phyloP scores from a whole-genome alignment of 2,797 vertebrate genomes.

The Echiichthys vipera region DNA sequence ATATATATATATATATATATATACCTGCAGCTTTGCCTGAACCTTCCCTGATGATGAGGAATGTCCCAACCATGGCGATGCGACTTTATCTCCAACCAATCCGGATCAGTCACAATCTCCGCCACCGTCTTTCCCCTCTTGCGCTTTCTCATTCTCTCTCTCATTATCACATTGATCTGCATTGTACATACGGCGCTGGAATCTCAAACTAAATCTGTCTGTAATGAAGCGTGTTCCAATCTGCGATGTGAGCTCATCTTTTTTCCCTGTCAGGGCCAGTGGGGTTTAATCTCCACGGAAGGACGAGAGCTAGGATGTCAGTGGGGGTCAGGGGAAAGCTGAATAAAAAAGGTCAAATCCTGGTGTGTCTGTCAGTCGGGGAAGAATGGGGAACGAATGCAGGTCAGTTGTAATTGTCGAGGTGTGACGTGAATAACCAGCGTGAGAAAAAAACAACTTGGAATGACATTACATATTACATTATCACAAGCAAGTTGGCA shows the following conservation, averaged over 20 bases:
- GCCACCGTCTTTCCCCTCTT: not conserved
- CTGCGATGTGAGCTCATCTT: conserved; percentile 57
- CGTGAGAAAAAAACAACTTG: not conserved
- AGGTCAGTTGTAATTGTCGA: not conserved
- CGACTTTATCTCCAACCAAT: conserved; percentile 35
- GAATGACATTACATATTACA: not conserved
- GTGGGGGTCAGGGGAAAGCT: conserved; percentile 42
- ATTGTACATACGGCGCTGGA: conserved; percentile 44
- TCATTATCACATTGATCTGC: conserved; percentile 40
- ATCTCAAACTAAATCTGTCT: conserved; percentile 70
- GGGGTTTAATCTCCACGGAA: conserved; percentile 67
- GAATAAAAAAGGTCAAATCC: conserved; percentile 53
- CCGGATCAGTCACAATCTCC: conserved; percentile 41
- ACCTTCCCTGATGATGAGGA: conserved; percentile 25
- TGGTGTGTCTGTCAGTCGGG: not conserved
- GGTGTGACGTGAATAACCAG: not conserved
- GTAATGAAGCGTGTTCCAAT: conserved; percentile 72
- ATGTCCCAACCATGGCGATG: not conserved
- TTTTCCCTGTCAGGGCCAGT: conserved; percentile 35
- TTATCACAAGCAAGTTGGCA: not conserved
- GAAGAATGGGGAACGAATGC: not conserved
- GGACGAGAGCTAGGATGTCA: conserved; percentile 38
- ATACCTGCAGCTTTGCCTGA: conserved; percentile 20
- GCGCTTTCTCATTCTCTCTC: conserved; percentile 12
- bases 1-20: conserved; percentile 4